Evolutionary conservation across 2,888 invertebrate genomes (phyloP).

Genomic region (Paralinhomoeus sp.): DNA sequence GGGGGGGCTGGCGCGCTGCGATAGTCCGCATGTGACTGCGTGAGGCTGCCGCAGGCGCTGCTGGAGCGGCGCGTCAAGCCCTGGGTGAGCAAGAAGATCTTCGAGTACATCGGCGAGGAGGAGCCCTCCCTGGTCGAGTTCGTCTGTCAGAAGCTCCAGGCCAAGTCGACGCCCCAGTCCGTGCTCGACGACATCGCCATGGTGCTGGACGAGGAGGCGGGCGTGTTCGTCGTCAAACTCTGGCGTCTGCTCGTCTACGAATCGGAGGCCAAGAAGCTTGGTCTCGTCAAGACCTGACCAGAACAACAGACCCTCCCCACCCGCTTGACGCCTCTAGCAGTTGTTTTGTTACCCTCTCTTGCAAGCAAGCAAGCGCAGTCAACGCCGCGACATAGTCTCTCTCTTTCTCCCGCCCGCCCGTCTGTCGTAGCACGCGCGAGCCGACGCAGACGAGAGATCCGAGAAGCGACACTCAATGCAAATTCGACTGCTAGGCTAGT

Average conservation of each 20-base stretch:
- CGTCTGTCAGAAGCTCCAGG: conserved; percentile 89
- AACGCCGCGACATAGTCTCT: too few species aligned
- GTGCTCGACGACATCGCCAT: conserved; percentile 95
- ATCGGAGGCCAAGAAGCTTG: conserved; percentile 89
- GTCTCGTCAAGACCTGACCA: conserved; percentile 59
- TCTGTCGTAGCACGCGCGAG: too few species aligned
- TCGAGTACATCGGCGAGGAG: conserved; percentile 93
- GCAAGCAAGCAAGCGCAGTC: too few species aligned
- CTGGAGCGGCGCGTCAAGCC: conserved; percentile 93
- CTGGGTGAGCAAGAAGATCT: conserved; percentile 98
- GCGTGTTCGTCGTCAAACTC: conserved; percentile 99
- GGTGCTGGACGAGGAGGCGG: conserved; percentile 98
- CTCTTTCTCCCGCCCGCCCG: too few species aligned
- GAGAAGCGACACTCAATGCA: too few species aligned
- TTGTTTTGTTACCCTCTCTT: too few species aligned
- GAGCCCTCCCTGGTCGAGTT: conserved; percentile 96
- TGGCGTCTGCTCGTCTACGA: conserved; percentile 98
- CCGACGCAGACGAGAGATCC: too few species aligned
- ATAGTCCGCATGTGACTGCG: background rate
- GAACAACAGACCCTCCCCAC: too few species aligned
- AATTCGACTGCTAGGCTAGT: too few species aligned
- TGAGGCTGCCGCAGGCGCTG: conserved; percentile 34
- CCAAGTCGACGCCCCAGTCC: conserved; percentile 69
- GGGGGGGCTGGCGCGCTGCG: background rate
- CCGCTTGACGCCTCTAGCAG: background rate